These are phyloP conservation scores for Dolichopus griseipennis DNA, from an alignment of 2,888 invertebrate species.

Conservation along the genomic window DNA sequence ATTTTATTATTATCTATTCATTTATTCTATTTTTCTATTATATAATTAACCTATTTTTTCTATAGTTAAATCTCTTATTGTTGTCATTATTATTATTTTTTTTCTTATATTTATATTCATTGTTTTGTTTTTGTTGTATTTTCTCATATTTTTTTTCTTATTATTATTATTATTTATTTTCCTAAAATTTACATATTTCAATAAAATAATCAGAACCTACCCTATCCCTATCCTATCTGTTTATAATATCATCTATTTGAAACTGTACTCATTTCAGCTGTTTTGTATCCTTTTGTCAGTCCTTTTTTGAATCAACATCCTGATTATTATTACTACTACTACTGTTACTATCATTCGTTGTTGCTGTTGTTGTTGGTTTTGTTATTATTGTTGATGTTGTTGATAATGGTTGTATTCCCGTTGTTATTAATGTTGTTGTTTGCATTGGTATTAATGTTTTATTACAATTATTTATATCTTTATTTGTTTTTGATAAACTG, in stretches of 20 bases:
- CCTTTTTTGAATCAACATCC: not conserved
- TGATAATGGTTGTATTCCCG: not conserved
- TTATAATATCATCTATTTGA: not conserved
- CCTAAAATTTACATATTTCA: too few species aligned
- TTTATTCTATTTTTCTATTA: too few species aligned
- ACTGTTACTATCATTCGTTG: not conserved
- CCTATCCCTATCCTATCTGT: not conserved
- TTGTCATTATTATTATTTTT: too few species aligned
- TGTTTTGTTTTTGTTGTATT: too few species aligned
- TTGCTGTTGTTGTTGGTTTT: not conserved
- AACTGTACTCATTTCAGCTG: slow-evolving; percentile 1
- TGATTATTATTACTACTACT: not conserved
- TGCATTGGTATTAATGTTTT: too few species aligned
- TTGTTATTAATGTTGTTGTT: not conserved
- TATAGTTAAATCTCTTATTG: too few species aligned
- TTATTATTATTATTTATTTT: too few species aligned
- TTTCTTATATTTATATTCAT: too few species aligned
- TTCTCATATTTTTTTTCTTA: too few species aligned
- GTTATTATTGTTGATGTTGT: not conserved
- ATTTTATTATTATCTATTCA: too few species aligned
- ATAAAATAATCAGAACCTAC: not conserved
- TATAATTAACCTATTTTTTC: too few species aligned
- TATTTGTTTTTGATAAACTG: not conserved
- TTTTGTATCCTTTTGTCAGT: slow-evolving; percentile 4
- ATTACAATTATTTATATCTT: too few species aligned